Conservation (phyloP, 2,113 vertebrate genomes). For the Phyllopteryx taeniolatus region DNA sequence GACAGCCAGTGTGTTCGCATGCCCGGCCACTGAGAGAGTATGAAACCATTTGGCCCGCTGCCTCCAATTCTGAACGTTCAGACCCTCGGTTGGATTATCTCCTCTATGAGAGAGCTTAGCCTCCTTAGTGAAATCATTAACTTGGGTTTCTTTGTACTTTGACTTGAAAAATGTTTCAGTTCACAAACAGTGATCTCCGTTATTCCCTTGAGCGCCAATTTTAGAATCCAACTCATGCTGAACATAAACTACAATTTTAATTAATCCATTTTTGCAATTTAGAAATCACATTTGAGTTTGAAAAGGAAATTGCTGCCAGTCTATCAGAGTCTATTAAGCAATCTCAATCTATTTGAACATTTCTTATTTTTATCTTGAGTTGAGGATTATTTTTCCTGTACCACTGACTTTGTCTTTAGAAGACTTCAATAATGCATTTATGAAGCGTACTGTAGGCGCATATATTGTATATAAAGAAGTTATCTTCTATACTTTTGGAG, state of each 20-base stretch:
- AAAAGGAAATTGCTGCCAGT: neutral
- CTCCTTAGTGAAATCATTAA: conserved; percentile 60
- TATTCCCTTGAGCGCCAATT: conserved; percentile 14
- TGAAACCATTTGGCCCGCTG: conserved; percentile 63
- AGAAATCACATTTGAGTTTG: neutral
- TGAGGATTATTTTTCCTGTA: neutral
- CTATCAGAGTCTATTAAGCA: neutral
- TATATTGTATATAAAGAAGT: neutral
- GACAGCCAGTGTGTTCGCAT: conserved; percentile 40
- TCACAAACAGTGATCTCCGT: conserved; percentile 19
- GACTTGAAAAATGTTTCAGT: conserved; percentile 39
- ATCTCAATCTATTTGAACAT: neutral
- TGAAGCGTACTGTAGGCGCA: neutral
- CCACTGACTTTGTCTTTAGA: neutral
- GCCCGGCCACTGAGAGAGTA: conserved; percentile 46
- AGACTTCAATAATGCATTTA: conserved; percentile 3
- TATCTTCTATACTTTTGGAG: neutral
- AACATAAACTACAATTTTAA: conserved; percentile 27
- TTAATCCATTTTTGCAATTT: conserved; percentile 7
- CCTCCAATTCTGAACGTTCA: conserved; percentile 59
- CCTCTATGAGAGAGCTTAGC: conserved; percentile 50
- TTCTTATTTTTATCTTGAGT: neutral
- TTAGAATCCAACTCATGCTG: conserved; percentile 22
- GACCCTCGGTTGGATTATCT: conserved; percentile 43
- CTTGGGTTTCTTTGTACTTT: conserved; percentile 45